Base-by-base conservation (phyloP, 1,140 invertebrate genomes). In the Nebria ingens region DNA sequence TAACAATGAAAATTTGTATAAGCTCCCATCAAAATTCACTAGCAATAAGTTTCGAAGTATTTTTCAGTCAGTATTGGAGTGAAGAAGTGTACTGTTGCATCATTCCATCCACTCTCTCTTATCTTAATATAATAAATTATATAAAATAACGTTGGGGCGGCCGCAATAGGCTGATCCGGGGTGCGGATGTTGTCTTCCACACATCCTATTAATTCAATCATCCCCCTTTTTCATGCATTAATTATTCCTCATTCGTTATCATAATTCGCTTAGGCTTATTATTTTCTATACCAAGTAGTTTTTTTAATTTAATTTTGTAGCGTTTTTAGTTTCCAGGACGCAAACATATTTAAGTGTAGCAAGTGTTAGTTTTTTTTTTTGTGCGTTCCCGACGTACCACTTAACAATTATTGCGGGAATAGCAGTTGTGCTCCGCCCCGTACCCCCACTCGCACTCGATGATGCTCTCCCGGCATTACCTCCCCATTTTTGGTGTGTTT, bases 61-160 rank as follows among this genome's bases (percentile, higher is more conserved):
- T 34, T 52, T 58, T 64, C 65, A 65, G 65, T 65, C 65, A 66
- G 65, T 66, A 66, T 66, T 66, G 65, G 65, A 66, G 65, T 66
- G 65, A 65, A 49, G 56, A 12, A 51, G 21, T 51, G 19, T 51
- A 21, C 50, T 21, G 19, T 20, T 51, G 50, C 21, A 51, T 51
- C 50, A 51, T 51, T 51, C 50, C 50, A 51, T 51, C 50, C 50
- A 51, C 19, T 4, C 21, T 51, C 2, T 51, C 21, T 51, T 51
- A 4, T 51, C 3, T 45, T 9, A 9, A 11, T 45, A 45, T 17
- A 6, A 29, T 29, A 29, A 29, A 29, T 29, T 6, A 6, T 29
- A 29, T n/a, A n/a, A n/a, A 17, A 9, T 45, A 45, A 11, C 40
- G 40, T 45, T 45, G 40, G 9, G 9, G 9, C 40, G 9, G 3